A percentile compares a stretch with the other conserved stretches of the same genome.
These are phyloP conservation scores for Peribatodes rhomboidaria DNA, from an alignment of 2,888 invertebrate genomes.

Conservation along the genomic window DNA sequence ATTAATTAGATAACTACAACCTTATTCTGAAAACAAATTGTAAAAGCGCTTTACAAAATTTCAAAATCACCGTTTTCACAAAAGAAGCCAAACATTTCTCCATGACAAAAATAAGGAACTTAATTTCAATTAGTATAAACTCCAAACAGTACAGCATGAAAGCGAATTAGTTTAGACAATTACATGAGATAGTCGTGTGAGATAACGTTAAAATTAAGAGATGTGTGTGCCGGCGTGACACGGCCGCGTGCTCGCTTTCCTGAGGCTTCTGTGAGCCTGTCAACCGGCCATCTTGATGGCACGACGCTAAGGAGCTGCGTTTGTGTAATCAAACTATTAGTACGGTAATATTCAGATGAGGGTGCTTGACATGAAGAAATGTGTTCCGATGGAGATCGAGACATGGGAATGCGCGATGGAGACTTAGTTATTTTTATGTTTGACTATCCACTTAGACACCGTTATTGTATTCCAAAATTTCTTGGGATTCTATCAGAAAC, in stretches of 20 bases:
- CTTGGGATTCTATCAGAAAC: too few species aligned
- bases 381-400: neutral
- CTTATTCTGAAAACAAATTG: too few species aligned
- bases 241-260: constrained; percentile 53
- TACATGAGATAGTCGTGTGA: constrained; percentile 73
- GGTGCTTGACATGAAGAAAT: constrained; percentile 10
- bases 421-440: neutral
- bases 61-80: too few species aligned
- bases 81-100: too few species aligned
- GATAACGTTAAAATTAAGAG: constrained; percentile 79
- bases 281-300: constrained; percentile 52
- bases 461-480: too few species aligned
- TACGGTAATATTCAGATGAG: constrained; percentile 18
- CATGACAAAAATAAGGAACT: neutral
- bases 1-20: too few species aligned
- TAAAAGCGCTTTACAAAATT: neutral
- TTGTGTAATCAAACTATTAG: constrained; percentile 34
- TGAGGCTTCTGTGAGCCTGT: constrained; percentile 45
- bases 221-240: constrained; percentile 68
- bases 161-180: constrained; percentile 71
- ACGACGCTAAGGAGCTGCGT: constrained; percentile 36
- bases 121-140: constrained; percentile 11
- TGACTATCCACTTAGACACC: neutral
- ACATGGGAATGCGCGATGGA: neutral
- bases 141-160: constrained; percentile 41